Percentiles rank a stretch among this genome's conserved stretches.
These are phyloP conservation scores for Orchesellides sinensis DNA, from an alignment of 2,888 invertebrate species.

Conservation along the genomic window DNA sequence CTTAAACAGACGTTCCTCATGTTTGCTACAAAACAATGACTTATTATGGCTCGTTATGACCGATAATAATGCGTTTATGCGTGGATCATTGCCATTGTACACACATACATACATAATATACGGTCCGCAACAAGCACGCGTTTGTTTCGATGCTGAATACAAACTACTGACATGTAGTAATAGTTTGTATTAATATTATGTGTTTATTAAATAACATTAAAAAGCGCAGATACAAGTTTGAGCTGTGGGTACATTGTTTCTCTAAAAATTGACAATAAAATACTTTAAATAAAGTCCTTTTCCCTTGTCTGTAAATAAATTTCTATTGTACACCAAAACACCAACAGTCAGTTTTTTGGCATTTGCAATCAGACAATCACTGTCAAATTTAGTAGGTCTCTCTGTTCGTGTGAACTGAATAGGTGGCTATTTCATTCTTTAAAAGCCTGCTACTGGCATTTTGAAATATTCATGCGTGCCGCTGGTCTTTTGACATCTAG, in stretches of 20 bases:
- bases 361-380: slow-evolving; percentile 5
- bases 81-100: too few species aligned
- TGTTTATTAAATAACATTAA: background rate
- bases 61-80: slow-evolving; percentile 19
- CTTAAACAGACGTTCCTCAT: slow-evolving; percentile 1
- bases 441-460: background rate
- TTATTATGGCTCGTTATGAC: slow-evolving; percentile 25
- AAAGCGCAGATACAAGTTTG: background rate
- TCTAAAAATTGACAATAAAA: slow-evolving; percentile 14
- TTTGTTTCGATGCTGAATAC: background rate
- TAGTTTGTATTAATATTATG: background rate
- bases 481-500: too few species aligned
- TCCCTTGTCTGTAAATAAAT: background rate
- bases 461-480: too few species aligned
- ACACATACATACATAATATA: background rate
- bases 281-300: slow-evolving; percentile 13
- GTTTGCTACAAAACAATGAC: slow-evolving; percentile 22
- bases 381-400: slow-evolving; percentile 27
- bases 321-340: background rate
- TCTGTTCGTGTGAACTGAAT: background rate
- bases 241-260: background rate
- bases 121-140: background rate
- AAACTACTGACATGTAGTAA: background rate
- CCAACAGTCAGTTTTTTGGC: background rate
- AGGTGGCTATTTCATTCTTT: background rate